Evolutionary conservation across 2,888 invertebrate genomes (phyloP).

Genomic region (Mayetiola destructor): DNA sequence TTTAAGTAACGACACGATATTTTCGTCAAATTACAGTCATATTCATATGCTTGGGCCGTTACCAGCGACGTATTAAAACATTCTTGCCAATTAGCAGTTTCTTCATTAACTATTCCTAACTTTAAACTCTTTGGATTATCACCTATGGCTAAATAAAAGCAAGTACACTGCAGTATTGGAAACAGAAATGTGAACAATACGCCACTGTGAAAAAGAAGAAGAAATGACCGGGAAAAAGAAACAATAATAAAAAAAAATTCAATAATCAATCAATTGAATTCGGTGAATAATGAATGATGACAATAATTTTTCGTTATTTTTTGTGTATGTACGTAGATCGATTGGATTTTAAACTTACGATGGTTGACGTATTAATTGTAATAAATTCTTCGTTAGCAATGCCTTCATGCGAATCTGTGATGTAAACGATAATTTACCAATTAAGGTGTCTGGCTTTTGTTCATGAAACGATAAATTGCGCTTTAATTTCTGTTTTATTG

Average conservation of each 20-base stretch:
- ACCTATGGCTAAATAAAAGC: constrained; percentile 70
- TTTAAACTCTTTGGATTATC: constrained; percentile 56
- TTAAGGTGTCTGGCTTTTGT: constrained; percentile 18
- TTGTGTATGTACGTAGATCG: neutral
- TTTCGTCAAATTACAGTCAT: constrained; percentile 40
- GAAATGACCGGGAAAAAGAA: constrained; percentile 15
- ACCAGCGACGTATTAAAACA: constrained; percentile 31
- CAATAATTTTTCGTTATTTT: too few species aligned
- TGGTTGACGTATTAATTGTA: constrained; percentile 54
- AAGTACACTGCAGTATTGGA: constrained; percentile 62
- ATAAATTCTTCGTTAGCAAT: constrained; percentile 52
- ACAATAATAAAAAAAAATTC: neutral
- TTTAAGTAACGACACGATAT: constrained; percentile 48
- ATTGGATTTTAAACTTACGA: constrained; percentile 39
- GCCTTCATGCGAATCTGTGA: constrained; percentile 42
- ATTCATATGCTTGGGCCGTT: constrained; percentile 30
- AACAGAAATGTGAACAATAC: constrained; percentile 66
- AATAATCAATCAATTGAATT: neutral
- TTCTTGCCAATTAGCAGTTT: constrained; percentile 40
- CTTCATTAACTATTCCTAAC: constrained; percentile 67
- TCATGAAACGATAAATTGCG: constrained; percentile 14
- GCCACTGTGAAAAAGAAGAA: constrained; percentile 45
- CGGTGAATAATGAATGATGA: too few species aligned
- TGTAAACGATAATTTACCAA: constrained; percentile 28
- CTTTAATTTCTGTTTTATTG: neutral